Evolutionary conservation across 2,113 vertebrate genomes (phyloP), one percentile per base, ranked within the genome.

Genomic region (Chroicocephalus ridibundus): DNA sequence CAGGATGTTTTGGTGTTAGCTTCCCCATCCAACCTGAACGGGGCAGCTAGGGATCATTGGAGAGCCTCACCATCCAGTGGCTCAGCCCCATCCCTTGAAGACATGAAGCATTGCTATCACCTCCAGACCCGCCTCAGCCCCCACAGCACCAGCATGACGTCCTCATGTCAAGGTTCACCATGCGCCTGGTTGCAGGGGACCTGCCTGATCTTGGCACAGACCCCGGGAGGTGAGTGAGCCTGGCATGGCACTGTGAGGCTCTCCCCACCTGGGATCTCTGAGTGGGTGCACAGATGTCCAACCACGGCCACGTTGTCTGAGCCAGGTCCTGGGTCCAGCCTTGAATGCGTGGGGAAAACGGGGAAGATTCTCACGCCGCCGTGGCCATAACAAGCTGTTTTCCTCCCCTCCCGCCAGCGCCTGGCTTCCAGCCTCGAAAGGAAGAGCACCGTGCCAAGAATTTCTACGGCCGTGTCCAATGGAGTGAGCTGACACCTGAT

Each of bases 341-440:
- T 64, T 21, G 62, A 16, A 18, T 0, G 0, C 0, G 0, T 0
- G 4, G 26, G n/a, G 25, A 60, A 60, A 77, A 40, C 1, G 3
- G 15, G 38, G 85, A 91, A 91, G 32, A 47, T 17, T 76, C 54
- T 84, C 57, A 34, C 12, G 38, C 52, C 0, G 0, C 9, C 3
- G 4, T 4, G 9, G 77, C 27, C 0, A 0, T 34, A 75, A 94
- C 0, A 15, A 94, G 55, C 42, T 22, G 2, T 40, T 96, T 85
- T 84, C 58, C 66, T 95, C 40, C 49, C 19, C 5, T 61, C 15
- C 77, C 82, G 60, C 66, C 60, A 51, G 54, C 1, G 0, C 61
- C 65, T 95, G 93, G 96, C 93, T 52, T 69, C 60, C 36, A 90
- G 96, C 64, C 87, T 66, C 0, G 0, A 87, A 93, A 90, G 84